These are phyloP conservation scores for Epinephelus awoara DNA, from an alignment of 2,797 vertebrate genomes.

Conservation along the genomic window DNA sequence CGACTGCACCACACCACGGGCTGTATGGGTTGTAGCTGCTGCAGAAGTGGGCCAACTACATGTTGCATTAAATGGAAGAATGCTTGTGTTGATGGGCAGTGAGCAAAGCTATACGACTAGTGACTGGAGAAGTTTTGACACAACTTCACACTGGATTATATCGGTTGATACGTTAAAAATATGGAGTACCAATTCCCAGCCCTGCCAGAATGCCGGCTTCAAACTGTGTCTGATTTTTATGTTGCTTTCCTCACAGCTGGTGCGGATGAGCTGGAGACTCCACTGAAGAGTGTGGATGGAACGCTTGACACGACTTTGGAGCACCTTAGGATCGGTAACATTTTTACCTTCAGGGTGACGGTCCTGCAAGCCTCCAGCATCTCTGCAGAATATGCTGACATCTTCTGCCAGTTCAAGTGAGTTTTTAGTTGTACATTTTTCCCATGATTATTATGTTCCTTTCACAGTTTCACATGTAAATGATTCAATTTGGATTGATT, in stretches of 20 bases:
- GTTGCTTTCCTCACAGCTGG: constrained; percentile 75
- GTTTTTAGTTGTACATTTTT: constrained; percentile 1
- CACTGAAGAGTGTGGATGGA: constrained; percentile 87
- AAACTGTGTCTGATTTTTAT: not conserved
- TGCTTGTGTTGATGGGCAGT: too few relatives aligned
- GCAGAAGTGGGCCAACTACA: too few relatives aligned
- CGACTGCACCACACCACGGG: too few relatives aligned
- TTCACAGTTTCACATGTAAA: constrained; percentile 5
- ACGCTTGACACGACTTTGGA: constrained; percentile 86
- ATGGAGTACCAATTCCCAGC: too few relatives aligned
- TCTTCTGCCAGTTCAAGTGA: constrained; percentile 99
- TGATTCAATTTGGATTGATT: constrained; percentile 34
- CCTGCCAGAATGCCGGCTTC: not conserved
- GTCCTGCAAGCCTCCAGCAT: constrained; percentile 98
- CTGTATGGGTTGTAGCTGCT: too few relatives aligned
- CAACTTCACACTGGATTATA: too few relatives aligned
- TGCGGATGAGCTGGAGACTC: constrained; percentile 88
- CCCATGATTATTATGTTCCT: not conserved
- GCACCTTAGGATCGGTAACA: constrained; percentile 91
- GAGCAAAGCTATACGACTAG: too few relatives aligned
- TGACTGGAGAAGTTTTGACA: too few relatives aligned
- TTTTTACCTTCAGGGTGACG: constrained; percentile 97
- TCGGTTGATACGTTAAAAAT: too few relatives aligned
- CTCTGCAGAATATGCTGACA: constrained; percentile 96
- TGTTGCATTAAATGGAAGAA: too few relatives aligned